These are phyloP conservation scores for Lytechinus pictus DNA, from an alignment of 35 echinoderm and acorn worm genomes.

Conservation along the genomic window DNA sequence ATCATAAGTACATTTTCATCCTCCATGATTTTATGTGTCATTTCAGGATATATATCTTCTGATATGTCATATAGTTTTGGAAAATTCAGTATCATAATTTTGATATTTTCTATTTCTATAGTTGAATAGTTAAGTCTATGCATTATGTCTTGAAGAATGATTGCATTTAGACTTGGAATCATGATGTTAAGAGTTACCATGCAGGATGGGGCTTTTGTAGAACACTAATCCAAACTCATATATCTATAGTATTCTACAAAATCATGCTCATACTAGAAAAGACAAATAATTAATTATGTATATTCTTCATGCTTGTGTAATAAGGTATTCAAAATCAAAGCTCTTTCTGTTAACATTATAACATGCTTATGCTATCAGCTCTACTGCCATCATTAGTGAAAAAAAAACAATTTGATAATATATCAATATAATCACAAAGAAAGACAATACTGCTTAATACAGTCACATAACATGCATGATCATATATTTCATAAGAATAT, in stretches of 20 bases:
- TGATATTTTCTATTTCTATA: not conserved
- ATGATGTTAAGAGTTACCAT: not conserved
- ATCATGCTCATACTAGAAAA: not conserved
- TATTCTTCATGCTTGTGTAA: not conserved
- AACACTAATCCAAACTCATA: not conserved
- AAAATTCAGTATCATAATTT: not conserved
- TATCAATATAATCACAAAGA: not conserved
- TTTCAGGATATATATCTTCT: not conserved
- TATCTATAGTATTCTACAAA: not conserved
- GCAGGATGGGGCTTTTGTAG: not conserved
- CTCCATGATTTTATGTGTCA: not conserved
- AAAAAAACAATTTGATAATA: not conserved
- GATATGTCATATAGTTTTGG: not conserved
- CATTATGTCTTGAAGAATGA: constrained; percentile 17
- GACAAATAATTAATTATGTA: not conserved
- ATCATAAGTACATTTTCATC: not conserved
- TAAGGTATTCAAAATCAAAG: not conserved
- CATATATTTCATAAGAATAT: not conserved
- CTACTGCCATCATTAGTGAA: not conserved
- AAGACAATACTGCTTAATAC: not conserved
- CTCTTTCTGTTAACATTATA: not conserved
- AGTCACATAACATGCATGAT: not conserved
- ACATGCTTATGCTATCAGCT: constrained; percentile 11
- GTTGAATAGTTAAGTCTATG: not conserved
- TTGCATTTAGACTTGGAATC: not conserved